phyloP scores from a whole-genome alignment of 2,888 invertebrate genomes.

The Synergus laeviventris region DNA sequence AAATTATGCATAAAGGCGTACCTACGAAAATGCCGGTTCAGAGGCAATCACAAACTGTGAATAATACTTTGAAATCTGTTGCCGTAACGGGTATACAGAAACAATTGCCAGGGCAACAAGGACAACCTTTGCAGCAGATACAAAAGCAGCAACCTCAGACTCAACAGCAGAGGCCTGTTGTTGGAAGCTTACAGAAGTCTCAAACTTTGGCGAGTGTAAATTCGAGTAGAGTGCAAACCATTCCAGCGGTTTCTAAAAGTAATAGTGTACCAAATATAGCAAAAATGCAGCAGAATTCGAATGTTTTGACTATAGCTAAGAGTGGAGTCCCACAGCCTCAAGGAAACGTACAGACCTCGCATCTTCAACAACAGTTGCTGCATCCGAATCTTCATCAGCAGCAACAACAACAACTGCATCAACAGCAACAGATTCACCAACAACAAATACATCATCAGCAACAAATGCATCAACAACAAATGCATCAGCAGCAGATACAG shows the following conservation, averaged over 20 bases:
- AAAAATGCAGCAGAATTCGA: conserved; percentile 61
- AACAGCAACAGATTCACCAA: conserved; percentile 9
- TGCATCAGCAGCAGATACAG: conserved; percentile 36
- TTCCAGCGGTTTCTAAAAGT: conserved; percentile 60
- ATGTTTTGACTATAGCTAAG: conserved; percentile 53
- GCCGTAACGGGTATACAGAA: conserved; percentile 43
- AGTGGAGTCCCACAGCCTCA: conserved; percentile 43
- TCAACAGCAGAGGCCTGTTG: conserved; percentile 54
- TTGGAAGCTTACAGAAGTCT: conserved; percentile 57
- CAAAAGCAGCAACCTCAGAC: conserved; percentile 40
- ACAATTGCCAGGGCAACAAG: conserved; percentile 43
- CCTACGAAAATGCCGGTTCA: conserved; percentile 60
- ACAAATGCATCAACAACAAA: conserved; percentile 23
- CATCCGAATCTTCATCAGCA: conserved; percentile 50
- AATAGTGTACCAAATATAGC: conserved; percentile 67
- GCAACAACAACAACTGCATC: conserved; percentile 36
- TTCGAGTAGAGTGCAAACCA: conserved; percentile 1
- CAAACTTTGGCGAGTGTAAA: conserved; percentile 49
- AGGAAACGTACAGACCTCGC: conserved; percentile 48
- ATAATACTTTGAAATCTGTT: conserved; percentile 62
- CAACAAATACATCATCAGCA: neutral
- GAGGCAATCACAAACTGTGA: conserved; percentile 57
- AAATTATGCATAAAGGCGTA: conserved; percentile 60
- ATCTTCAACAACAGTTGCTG: conserved; percentile 56
- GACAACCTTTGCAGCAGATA: conserved; percentile 43